Base-by-base conservation (phyloP, 1,140 invertebrate genomes). In the Meloidogyne floridensis region DNA sequence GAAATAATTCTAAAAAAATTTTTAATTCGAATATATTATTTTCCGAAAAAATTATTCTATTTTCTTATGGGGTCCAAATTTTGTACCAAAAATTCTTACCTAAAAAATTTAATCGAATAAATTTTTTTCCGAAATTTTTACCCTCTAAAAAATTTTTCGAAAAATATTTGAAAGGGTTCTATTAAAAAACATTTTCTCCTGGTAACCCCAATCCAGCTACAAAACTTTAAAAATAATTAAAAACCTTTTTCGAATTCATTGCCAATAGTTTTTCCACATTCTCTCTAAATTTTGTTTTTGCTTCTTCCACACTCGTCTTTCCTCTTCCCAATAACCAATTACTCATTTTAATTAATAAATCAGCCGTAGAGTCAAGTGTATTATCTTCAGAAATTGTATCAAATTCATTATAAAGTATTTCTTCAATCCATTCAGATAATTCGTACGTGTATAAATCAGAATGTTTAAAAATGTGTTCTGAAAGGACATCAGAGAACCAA, bases 341-440 rank as follows among this genome's bases (percentile, higher is more conserved):
- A 11, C 65, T 72, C 43, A 79, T 65, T 69, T 79, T 20, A 51
- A 79, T 47, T 11, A 79, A 47, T 56, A 79, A 69, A 71, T 79
- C 65, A 18, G 77, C 77, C 43, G 77, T 79, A n/a, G 77, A 72
- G n/a, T 79, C 77, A 43, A 79, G n/a, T 32, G 77, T 79, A 11
- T 69, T 51, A 47, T 79, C 77, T 43, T 79, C 77, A 11, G 77
- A 79, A 42, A 79, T 79, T 18, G 65, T 18, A 53, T 69, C 65
- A 72, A 79, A 79, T 18, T 79, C 77, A 53, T 69, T 42, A 72
- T 79, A 53, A 51, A 79, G 65, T 54, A 79, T 71, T 53, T 79
- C 77, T n/a, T 71, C 77, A 20, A 79, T 71, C 77, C 77, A 79
- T 32, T 79, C 77, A 72, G 77, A 79, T 15, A 79, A n/a, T 51